A percentile compares a stretch with the other conserved stretches of the same genome.
phyloP scores from a whole-genome alignment of 2,113 vertebrate species.

The Calyptommatus sinebrachiatus region DNA sequence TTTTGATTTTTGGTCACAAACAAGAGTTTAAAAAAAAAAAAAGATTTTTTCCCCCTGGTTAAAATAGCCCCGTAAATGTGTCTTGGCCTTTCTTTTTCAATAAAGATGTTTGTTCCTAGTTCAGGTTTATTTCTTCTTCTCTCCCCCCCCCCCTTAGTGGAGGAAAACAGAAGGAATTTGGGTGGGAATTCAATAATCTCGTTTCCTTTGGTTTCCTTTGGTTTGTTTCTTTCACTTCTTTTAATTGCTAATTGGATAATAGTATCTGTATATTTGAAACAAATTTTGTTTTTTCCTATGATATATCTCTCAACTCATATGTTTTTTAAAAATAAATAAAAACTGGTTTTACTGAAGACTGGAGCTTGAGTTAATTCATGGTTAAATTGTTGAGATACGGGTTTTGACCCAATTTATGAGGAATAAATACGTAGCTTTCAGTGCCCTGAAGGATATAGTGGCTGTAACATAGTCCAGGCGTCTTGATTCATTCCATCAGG shows the following conservation, averaged over 20 bases:
- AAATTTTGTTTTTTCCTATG: slow-evolving; percentile 59
- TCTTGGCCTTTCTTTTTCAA: slow-evolving; percentile 42
- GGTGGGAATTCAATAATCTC: background rate
- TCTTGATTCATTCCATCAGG: no score
- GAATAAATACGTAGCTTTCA: no score
- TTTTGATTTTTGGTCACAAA: background rate
- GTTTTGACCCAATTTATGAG: no score
- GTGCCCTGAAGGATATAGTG: no score
- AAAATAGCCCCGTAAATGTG: slow-evolving; percentile 31
- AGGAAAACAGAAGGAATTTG: background rate
- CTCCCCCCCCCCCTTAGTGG: background rate
- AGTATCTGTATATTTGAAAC: slow-evolving; percentile 72
- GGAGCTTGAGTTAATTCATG: background rate
- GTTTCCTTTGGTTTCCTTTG: slow-evolving; percentile 17
- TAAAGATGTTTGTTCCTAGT: slow-evolving; percentile 40
- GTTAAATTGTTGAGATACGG: no score
- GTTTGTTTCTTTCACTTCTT: slow-evolving; percentile 42
- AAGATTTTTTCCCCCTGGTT: slow-evolving; percentile 35
- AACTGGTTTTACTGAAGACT: slow-evolving; percentile 44
- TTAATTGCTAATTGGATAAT: slow-evolving; percentile 50
- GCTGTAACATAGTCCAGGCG: no score
- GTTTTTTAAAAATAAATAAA: slow-evolving; percentile 64
- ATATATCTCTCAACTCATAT: slow-evolving; percentile 52
- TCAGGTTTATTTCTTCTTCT: slow-evolving; percentile 50
- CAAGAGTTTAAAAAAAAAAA: slow-evolving; percentile 32